phyloP scores from a whole-genome alignment of 2,888 invertebrate species.

The Serripes groenlandicus region DNA sequence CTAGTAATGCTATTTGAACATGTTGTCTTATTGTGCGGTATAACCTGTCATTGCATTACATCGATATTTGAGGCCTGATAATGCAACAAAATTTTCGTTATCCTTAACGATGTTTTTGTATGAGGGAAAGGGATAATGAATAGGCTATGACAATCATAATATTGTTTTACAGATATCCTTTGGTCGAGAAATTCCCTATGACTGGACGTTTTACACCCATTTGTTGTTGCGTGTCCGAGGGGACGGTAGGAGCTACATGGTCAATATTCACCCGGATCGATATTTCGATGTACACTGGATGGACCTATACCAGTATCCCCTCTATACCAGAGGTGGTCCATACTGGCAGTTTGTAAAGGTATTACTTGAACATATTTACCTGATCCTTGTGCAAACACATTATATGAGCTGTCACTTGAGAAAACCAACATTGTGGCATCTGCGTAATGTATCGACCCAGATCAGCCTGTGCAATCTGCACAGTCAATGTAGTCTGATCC shows the following conservation, averaged over 20 bases:
- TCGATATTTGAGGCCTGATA: too few relatives aligned
- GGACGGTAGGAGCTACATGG: slow-evolving; percentile 96
- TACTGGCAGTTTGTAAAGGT: slow-evolving; percentile 98
- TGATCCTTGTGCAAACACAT: not conserved
- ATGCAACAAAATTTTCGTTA: too few relatives aligned
- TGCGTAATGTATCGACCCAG: too few relatives aligned
- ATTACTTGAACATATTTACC: not conserved
- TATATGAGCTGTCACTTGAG: not conserved
- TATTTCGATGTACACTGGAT: slow-evolving; percentile 95
- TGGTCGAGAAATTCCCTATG: slow-evolving; percentile 90
- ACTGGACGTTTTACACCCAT: slow-evolving; percentile 93
- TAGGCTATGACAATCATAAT: too few relatives aligned
- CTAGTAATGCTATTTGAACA: too few relatives aligned
- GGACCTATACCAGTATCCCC: slow-evolving; percentile 93
- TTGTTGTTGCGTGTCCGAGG: slow-evolving; percentile 94
- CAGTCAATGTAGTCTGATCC: too few relatives aligned
- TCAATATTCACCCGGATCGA: slow-evolving; percentile 89
- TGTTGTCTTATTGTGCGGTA: too few relatives aligned
- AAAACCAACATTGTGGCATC: too few relatives aligned
- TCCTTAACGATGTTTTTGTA: too few relatives aligned
- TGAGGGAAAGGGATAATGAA: too few relatives aligned
- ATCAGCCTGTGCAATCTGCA: too few relatives aligned
- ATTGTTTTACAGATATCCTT: slow-evolving; percentile 91
- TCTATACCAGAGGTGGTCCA: slow-evolving; percentile 98
- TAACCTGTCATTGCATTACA: too few relatives aligned